Conservation (phyloP, 2,888 invertebrate species). For the Oithona nana region DNA sequence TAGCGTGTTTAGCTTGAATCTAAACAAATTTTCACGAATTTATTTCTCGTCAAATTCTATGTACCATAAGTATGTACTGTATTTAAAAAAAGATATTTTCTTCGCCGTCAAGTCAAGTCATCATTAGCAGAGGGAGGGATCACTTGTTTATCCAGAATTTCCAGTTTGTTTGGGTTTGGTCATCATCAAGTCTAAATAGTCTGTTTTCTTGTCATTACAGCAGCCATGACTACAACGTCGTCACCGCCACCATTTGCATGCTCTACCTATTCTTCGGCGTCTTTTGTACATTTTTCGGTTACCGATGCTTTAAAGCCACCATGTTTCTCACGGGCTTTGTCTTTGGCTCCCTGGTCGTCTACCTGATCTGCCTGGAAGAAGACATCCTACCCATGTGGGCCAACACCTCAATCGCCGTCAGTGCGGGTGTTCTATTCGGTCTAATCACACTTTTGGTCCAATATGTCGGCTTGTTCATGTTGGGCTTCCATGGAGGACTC, state of each 20-base stretch:
- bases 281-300: conserved; percentile 63
- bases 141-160: no score
- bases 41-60: no score
- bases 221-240: conserved; percentile 37
- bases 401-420: conserved; percentile 38
- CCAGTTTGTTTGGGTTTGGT: no score
- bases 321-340: conserved; percentile 74
- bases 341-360: conserved; percentile 60
- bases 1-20: no score
- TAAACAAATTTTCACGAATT: no score
- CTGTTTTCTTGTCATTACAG: no score
- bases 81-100: no score
- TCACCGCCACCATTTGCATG: conserved; percentile 43
- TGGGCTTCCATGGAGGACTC: conserved; percentile 54
- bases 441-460: conserved; percentile 61
- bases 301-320: conserved; percentile 66
- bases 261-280: conserved; percentile 60
- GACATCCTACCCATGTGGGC: conserved; percentile 27
- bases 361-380: conserved; percentile 58
- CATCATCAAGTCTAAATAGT: no score
- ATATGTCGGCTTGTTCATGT: conserved; percentile 60
- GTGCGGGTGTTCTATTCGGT: conserved; percentile 53
- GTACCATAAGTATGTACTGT: no score
- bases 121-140: no score
- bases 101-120: no score